Evolutionary conservation across 2,888 invertebrate species (phyloP), one percentile per base, ranked within the genome.

Genomic region (Chromoteleia sp.): DNA sequence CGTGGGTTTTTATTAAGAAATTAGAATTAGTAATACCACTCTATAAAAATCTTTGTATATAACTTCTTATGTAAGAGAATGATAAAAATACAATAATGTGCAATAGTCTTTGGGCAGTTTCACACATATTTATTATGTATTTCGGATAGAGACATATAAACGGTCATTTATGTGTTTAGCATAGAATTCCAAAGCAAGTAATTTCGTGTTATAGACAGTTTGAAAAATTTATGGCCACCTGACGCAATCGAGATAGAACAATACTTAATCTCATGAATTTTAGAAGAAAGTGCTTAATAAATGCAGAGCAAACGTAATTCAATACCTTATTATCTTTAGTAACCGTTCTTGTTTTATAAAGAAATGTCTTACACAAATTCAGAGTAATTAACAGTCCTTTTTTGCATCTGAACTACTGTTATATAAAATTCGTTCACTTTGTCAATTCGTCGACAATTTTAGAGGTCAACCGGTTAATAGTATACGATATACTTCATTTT

Each of bases 11-110:
- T 56, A 41, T 68, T 45, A 43, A 45, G 56, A 68, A 68, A 45
- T 68, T 43, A 33, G 33, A n/a, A 29, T 36, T 68, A 70, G 58
- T 36, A 70, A 70, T 70, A 56, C 54, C 45, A 25, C 12, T 30
- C 48, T 70, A 56, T 68, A 68, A 58, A 58, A 58, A 70, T 58
- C 3, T 45, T 48, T 14, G 21, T 70, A 58, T 39, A 58, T 70
- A 70, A 70, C 70, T 33, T 39, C n/a, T n/a, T n/a, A n/a, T n/a
- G n/a, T n/a, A n/a, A 70, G 58, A 70, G 33, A 56, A 68, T 48
- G 58, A 48, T 70, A 70, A 58, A 70, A 70, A 36, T 70, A 58
- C 70, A 48, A 39, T 48, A 39, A 56, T 36, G 48, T 58, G 48
- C 41, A 48, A 48, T 21, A 58, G 58, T 45, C 48, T 58, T 58